A percentile compares a stretch with the other conserved stretches of the same genome.
Conservation (phyloP, 2,888 invertebrate species). For the Agrotis puta region DNA sequence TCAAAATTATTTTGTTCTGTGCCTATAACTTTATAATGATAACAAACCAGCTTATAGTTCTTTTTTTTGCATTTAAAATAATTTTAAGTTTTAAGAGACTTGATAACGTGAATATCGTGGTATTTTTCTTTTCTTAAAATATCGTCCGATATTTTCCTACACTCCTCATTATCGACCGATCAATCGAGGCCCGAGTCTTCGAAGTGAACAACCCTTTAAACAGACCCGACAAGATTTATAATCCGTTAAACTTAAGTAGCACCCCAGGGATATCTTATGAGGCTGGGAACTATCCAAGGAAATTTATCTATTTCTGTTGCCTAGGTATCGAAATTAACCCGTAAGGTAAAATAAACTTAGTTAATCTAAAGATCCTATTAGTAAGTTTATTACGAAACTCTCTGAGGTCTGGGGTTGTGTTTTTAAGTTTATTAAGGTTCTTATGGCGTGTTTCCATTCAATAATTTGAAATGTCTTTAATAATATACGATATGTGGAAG, state of each 20-base stretch:
- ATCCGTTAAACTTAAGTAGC: constrained; percentile 70
- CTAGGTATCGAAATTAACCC: constrained; percentile 51
- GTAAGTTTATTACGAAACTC: constrained; percentile 45
- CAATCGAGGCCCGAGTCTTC: constrained; percentile 29
- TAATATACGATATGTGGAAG: too few relatives aligned
- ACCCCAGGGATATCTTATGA: constrained; percentile 70
- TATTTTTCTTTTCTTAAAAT: too few relatives aligned
- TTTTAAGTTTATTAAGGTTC: constrained; percentile 20
- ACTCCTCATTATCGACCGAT: constrained; percentile 24
- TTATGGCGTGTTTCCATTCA: background rate
- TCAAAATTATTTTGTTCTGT: too few relatives aligned
- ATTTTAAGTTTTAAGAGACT: too few relatives aligned
- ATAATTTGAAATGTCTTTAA: background rate
- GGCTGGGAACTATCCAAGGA: constrained; percentile 58
- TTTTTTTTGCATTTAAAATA: too few relatives aligned
- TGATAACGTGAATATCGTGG: too few relatives aligned
- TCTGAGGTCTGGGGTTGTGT: constrained; percentile 11
- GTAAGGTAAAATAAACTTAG: constrained; percentile 52
- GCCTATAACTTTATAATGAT: too few relatives aligned
- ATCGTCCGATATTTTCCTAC: background rate
- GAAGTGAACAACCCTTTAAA: constrained; percentile 67
- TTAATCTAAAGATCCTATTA: constrained; percentile 35
- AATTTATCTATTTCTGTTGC: constrained; percentile 57
- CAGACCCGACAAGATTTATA: constrained; percentile 71
- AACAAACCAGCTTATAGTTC: too few relatives aligned